A percentile compares a stretch with the other conserved stretches of the same genome.
phyloP scores from a whole-genome alignment of 2,888 invertebrate species.

The Sthenelais limicola region DNA sequence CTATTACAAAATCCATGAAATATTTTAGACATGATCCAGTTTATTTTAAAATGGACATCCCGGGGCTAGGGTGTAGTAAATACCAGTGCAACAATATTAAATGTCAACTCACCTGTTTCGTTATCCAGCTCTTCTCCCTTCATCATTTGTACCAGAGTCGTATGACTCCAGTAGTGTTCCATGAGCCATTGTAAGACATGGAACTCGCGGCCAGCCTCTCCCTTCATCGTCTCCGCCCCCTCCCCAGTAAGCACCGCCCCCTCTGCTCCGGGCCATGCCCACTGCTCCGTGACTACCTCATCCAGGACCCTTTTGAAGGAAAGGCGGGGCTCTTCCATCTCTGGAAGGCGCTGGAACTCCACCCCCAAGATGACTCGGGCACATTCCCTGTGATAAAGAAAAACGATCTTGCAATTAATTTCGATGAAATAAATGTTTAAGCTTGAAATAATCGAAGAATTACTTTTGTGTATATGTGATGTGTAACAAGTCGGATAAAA shows the following conservation, averaged over 20 bases:
- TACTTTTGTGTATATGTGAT: too few relatives aligned
- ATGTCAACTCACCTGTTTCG: conserved; percentile 56
- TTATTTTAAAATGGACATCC: too few relatives aligned
- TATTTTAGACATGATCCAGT: too few relatives aligned
- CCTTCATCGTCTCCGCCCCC: conserved; percentile 37
- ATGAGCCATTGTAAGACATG: conserved; percentile 53
- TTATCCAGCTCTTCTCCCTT: conserved; percentile 60
- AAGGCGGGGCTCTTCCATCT: conserved; percentile 42
- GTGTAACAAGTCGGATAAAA: too few relatives aligned
- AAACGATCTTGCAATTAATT: too few relatives aligned
- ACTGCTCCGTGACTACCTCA: conserved; percentile 24
- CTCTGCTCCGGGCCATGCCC: conserved; percentile 24
- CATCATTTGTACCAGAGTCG: conserved; percentile 64
- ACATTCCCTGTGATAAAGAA: conserved; percentile 53
- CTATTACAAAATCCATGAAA: too few relatives aligned
- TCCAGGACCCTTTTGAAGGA: conserved; percentile 48
- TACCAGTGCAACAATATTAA: too few relatives aligned
- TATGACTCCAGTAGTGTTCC: conserved; percentile 66
- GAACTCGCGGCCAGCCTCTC: conserved; percentile 50
- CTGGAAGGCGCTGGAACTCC: conserved; percentile 50
- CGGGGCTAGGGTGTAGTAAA: too few relatives aligned
- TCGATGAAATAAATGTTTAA: too few relatives aligned
- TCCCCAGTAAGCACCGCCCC: not conserved
- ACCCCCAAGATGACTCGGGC: conserved; percentile 51
- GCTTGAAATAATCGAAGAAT: too few relatives aligned